Conservation (phyloP, 2,888 invertebrate species). For the Eupithecia exiguata region DNA sequence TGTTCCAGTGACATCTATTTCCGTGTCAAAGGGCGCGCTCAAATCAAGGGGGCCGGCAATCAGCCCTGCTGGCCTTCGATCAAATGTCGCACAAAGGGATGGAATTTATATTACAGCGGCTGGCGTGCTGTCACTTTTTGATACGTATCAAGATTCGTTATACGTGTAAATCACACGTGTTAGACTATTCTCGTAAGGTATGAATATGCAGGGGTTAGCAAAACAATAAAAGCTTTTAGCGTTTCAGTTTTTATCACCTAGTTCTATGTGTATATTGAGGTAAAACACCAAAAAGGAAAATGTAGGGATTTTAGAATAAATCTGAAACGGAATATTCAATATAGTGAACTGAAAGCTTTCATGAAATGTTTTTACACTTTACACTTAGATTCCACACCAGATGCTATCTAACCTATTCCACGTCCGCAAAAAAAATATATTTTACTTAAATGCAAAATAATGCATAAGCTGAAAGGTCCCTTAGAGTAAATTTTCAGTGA, state of each 20-base stretch:
- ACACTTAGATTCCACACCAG: not conserved
- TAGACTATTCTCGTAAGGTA: not conserved
- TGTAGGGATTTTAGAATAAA: slow-evolving; percentile 8
- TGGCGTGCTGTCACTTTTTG: slow-evolving; percentile 13
- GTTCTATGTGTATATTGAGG: not conserved
- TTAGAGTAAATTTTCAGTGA: too few species aligned
- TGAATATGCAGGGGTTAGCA: not conserved
- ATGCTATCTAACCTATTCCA: not conserved
- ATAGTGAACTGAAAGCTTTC: slow-evolving; percentile 6
- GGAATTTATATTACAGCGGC: slow-evolving; percentile 27
- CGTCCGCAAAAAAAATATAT: not conserved
- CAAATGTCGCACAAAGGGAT: slow-evolving; percentile 26
- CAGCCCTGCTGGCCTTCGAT: slow-evolving; percentile 33
- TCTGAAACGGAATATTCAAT: slow-evolving; percentile 23
- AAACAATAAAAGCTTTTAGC: slow-evolving; percentile 4
- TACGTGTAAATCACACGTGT: not conserved
- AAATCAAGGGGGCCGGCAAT: slow-evolving; percentile 38
- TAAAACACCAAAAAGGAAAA: slow-evolving; percentile 2
- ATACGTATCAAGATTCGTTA: not conserved
- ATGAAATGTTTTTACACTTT: slow-evolving; percentile 9
- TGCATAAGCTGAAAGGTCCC: not conserved
- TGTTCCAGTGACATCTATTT: slow-evolving; percentile 36
- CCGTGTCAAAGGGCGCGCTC: slow-evolving; percentile 43
- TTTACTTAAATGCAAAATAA: not conserved
- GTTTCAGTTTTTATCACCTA: not conserved